phyloP scores from a whole-genome alignment of 2,113 vertebrate genomes.

The Alosa alosa region DNA sequence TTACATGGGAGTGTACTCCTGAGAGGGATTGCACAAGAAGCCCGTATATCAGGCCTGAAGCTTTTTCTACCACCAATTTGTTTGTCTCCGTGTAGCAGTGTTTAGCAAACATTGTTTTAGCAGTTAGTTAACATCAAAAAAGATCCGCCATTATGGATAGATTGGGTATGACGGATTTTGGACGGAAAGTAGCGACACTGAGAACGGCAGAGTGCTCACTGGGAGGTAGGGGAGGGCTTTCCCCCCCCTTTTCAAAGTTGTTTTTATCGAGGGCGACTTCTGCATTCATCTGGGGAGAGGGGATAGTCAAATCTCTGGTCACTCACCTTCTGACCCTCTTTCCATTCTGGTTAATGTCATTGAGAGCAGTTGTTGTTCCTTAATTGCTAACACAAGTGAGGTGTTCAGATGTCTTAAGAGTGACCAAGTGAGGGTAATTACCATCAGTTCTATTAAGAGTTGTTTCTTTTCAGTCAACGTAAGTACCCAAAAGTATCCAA shows the following conservation, averaged over 20 bases:
- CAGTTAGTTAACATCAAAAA: constrained; percentile 52
- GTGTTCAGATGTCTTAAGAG: constrained; percentile 37
- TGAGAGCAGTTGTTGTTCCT: constrained; percentile 61
- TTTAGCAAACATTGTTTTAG: constrained; percentile 61
- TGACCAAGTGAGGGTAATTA: constrained; percentile 24
- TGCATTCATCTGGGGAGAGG: background rate
- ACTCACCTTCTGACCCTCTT: constrained; percentile 41
- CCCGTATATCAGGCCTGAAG: constrained; percentile 44
- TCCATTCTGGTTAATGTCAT: constrained; percentile 56
- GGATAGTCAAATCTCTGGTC: constrained; percentile 23
- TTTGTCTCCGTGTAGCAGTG: constrained; percentile 50
- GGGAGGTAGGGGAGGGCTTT: background rate
- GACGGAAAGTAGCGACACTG: background rate
- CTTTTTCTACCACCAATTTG: constrained; percentile 52
- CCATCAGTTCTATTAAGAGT: background rate
- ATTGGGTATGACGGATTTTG: constrained; percentile 39
- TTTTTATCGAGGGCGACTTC: constrained; percentile 23
- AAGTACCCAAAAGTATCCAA: background rate
- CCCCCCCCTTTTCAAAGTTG: background rate
- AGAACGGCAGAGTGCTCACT: constrained; percentile 13
- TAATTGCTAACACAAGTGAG: constrained; percentile 66
- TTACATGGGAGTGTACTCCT: constrained; percentile 47
- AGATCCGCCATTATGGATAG: constrained; percentile 34
- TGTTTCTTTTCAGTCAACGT: background rate
- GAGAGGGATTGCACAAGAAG: constrained; percentile 41